These are phyloP conservation scores for Scophthalmus maximus DNA, from an alignment of 2,113 vertebrate species.

Conservation along the genomic window DNA sequence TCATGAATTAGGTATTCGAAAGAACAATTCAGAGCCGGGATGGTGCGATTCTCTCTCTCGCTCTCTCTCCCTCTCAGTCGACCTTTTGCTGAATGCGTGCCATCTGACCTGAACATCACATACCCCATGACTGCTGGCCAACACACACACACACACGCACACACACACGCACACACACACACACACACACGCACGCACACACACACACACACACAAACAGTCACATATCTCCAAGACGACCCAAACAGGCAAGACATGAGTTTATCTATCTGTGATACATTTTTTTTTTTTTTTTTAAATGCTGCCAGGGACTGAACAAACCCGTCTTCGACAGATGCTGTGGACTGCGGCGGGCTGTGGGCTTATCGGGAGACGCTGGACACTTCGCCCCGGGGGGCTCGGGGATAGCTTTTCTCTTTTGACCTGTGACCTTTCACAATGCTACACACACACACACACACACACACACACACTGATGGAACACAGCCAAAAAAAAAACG, in stretches of 20 bases:
- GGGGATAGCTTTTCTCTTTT: constrained; percentile 35
- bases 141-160: not conserved
- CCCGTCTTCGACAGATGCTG: constrained; percentile 31
- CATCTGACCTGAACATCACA: constrained; percentile 19
- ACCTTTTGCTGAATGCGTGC: constrained; percentile 25
- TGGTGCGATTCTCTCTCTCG: no score
- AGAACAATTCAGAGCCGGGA: not conserved
- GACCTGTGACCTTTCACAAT: constrained; percentile 40
- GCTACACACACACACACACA: constrained; percentile 11
- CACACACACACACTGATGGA: constrained; percentile 3
- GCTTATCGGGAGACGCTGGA: constrained; percentile 47
- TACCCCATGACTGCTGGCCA: constrained; percentile 10
- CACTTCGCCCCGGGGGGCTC: constrained; percentile 41
- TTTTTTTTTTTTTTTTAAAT: no score
- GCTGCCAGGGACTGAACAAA: constrained; percentile 31
- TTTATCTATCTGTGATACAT: constrained; percentile 39
- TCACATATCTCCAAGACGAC: constrained; percentile 9
- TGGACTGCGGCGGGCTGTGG: constrained; percentile 5
- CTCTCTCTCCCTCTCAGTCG: no score
- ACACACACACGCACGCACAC: constrained; percentile 1
- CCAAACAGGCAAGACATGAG: constrained; percentile 35
- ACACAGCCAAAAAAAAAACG: constrained; percentile 34
- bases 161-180: constrained; percentile 1
- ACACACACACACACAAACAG: not conserved
- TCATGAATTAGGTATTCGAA: constrained; percentile 4